Conservation (phyloP, 1,140 invertebrate genomes). For the Diorhabda elongata region DNA sequence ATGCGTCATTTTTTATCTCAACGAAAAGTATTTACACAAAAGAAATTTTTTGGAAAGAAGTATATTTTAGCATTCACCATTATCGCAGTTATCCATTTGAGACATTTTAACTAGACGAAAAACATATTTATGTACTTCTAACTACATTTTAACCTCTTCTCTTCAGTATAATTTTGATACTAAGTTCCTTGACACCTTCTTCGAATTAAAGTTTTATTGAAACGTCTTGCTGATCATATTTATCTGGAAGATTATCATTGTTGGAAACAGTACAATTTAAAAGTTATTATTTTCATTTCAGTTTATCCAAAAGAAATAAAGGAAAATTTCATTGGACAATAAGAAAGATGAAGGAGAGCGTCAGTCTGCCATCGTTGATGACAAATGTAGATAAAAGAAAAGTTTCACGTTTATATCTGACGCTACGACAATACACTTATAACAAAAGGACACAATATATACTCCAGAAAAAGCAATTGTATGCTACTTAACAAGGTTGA, state of each 20-base stretch:
- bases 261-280: too few relatives aligned
- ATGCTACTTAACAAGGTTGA: conserved; percentile 33
- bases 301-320: conserved; percentile 20
- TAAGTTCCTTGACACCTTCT: not conserved
- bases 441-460: conserved; percentile 42
- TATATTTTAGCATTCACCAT: too few relatives aligned
- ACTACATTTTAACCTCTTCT: too few relatives aligned
- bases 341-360: conserved; percentile 17
- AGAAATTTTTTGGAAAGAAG: too few relatives aligned
- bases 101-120: too few relatives aligned
- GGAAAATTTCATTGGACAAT: conserved; percentile 34
- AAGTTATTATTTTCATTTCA: too few relatives aligned
- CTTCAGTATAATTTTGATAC: not conserved
- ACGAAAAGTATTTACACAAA: too few relatives aligned
- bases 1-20: too few relatives aligned
- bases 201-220: not conserved
- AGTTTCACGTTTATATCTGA: conserved; percentile 33
- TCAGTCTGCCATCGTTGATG: conserved; percentile 20
- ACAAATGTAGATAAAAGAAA: conserved; percentile 37
- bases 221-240: not conserved
- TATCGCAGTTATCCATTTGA: too few relatives aligned
- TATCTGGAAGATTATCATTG: not conserved
- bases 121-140: too few relatives aligned
- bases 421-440: conserved; percentile 31
- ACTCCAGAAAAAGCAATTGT: conserved; percentile 31